Conservation (phyloP, 2,797 vertebrate species). For the Rhynchonycteris naso region DNA sequence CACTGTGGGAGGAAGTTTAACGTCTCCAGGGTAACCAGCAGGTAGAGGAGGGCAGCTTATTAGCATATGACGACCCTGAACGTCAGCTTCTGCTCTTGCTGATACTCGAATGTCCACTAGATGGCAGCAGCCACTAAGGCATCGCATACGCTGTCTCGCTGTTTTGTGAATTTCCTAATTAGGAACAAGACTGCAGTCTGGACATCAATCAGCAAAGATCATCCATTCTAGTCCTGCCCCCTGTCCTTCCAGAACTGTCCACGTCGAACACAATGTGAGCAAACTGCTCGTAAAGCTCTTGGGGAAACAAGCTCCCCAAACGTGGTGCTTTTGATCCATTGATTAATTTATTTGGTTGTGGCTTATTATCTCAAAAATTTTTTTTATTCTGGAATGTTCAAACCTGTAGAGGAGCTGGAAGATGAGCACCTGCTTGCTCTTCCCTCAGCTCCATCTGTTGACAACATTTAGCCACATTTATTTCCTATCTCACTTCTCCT, state of each 20-base stretch:
- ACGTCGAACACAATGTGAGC: background rate
- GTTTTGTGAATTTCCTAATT: background rate
- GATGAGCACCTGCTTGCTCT: background rate
- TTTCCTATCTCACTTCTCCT: background rate
- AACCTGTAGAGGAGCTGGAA: background rate
- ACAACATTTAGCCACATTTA: background rate
- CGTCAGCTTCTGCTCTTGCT: background rate
- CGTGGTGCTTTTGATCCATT: background rate
- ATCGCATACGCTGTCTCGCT: accelerated
- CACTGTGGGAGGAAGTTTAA: background rate
- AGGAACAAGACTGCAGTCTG: background rate
- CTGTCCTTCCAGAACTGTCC: background rate
- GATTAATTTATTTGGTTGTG: background rate
- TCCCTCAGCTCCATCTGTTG: background rate
- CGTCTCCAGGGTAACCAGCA: accelerated
- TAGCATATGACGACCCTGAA: background rate
- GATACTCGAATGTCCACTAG: constrained; percentile 64
- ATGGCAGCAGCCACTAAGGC: constrained; percentile 81
- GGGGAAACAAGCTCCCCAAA: background rate
- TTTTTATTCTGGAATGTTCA: constrained; percentile 11
- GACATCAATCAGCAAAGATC: background rate
- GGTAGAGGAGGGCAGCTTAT: background rate
- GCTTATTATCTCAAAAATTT: background rate
- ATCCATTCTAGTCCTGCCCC: background rate
- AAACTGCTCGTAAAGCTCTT: background rate